Conservation (phyloP, 2,797 vertebrate genomes). For the Kryptolebias ocellatus region DNA sequence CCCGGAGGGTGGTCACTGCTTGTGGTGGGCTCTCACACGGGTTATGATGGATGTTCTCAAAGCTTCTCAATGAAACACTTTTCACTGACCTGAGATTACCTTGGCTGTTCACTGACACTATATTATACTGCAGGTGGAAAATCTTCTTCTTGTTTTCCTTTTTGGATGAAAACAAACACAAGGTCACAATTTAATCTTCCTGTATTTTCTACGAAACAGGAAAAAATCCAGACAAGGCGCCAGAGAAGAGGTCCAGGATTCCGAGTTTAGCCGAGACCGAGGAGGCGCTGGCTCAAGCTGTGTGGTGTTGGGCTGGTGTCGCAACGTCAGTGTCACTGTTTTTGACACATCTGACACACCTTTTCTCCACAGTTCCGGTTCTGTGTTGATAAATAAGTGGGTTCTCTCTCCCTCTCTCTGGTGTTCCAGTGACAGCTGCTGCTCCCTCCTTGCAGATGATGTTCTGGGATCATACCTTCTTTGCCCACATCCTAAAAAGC, state of each 20-base stretch:
- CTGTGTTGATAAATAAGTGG: not conserved
- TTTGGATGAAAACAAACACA: not conserved
- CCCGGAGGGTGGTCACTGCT: constrained; percentile 45
- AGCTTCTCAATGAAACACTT: not conserved
- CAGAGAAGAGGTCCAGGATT: constrained; percentile 42
- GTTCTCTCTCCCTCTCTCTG: constrained; percentile 3
- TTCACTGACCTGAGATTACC: not conserved
- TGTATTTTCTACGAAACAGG: constrained; percentile 52
- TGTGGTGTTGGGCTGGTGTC: constrained; percentile 91
- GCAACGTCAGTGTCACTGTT: constrained; percentile 78
- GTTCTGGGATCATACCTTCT: constrained; percentile 90
- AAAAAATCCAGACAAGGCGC: constrained; percentile 55
- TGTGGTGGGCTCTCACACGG: constrained; percentile 40
- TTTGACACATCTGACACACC: no score
- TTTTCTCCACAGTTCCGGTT: not conserved
- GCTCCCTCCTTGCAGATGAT: constrained; percentile 85
- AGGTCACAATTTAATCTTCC: not conserved
- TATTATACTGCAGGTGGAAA: not conserved
- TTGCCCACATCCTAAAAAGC: constrained; percentile 81
- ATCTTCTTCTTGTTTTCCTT: not conserved
- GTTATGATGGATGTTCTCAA: not conserved
- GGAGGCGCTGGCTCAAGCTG: constrained; percentile 86
- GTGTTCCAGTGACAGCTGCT: constrained; percentile 82
- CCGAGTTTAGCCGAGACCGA: constrained; percentile 87
- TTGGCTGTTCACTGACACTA: constrained; percentile 9